Base-by-base conservation (phyloP, 1,140 invertebrate species). In the Bombus consobrinus region DNA sequence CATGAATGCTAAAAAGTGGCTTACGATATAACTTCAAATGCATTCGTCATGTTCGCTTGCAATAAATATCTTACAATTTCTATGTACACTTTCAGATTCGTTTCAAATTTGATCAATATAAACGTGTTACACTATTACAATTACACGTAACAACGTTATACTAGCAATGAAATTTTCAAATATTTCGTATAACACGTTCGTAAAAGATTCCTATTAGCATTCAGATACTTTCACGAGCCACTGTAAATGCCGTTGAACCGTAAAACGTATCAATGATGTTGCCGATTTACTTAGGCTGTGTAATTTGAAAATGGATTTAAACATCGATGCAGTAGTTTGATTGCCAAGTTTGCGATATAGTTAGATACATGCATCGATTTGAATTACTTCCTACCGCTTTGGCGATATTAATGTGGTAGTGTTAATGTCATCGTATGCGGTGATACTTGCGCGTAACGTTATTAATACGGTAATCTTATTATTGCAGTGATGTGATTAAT, bases 391-490 rank as follows among this genome's bases (percentile, higher is more conserved):
- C 53, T 72, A 47, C 64, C 62, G 64, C 22, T 83, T 77, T 68
- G 76, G 69, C 76, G 53, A 41, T 84, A 84, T 79, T 84, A 79
- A 80, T 72, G 68, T 13, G 66, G 39, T 47, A 34, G 57, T 66
- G 64, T 84, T 77, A 72, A 72, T 32, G 53, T 43, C 75, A 71
- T 68, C 75, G 75, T 47, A 34, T 47, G 53, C 66, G 53, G 39
- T 47, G 83, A 84, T 80, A 78, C 76, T 62, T 72, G 68, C 76
- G 18, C 77, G 69, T 79, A 64, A 80, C 83, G 75, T 72, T 68
- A 80, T 84, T 84, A 84, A 84, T 80, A 72, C 76, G 83, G 47
- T 84, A 84, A 84, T 84, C 83, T 79, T 84, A 84, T 84, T 84
- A 84, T 84, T 84, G 76, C 83, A 84, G 83, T 39, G 76, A 62